phyloP scores from a whole-genome alignment of 2,113 vertebrate species.

The Meles meles region DNA sequence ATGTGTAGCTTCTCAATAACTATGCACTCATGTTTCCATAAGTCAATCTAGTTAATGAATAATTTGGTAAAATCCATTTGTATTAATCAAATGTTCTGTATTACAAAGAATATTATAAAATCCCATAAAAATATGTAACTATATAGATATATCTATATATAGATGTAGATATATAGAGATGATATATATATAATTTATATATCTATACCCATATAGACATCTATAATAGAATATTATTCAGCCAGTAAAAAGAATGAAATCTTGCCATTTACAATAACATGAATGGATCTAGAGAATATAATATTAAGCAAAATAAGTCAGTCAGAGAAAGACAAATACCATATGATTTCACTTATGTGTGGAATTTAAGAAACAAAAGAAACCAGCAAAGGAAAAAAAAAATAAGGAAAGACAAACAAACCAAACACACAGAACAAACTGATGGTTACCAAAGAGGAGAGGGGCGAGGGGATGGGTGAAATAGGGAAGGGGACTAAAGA shows the following conservation, averaged over 20 bases:
- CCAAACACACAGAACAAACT: not conserved
- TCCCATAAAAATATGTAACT: not conserved
- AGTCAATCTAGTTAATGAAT: not conserved
- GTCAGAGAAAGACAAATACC: not conserved
- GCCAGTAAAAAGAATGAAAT: not conserved
- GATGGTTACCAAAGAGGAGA: not conserved
- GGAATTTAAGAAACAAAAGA: not conserved
- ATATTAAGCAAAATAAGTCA: not conserved
- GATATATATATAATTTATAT: too few relatives aligned
- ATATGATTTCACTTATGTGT: not conserved
- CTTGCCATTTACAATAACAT: not conserved
- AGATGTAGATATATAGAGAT: too few relatives aligned
- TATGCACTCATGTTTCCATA: not conserved
- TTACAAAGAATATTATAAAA: slow-evolving; percentile 8
- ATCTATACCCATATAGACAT: too few relatives aligned
- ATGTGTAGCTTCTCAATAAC: not conserved
- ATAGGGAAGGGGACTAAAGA: not conserved
- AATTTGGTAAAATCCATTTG: not conserved
- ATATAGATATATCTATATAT: too few relatives aligned
- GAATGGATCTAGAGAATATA: not conserved
- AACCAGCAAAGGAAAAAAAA: not conserved
- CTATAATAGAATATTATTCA: not conserved
- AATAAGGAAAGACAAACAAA: not conserved
- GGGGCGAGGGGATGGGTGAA: not conserved
- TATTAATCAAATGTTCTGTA: not conserved